These are phyloP conservation scores for Synergus umbraculus DNA, from an alignment of 2,888 invertebrate genomes.

Conservation along the genomic window DNA sequence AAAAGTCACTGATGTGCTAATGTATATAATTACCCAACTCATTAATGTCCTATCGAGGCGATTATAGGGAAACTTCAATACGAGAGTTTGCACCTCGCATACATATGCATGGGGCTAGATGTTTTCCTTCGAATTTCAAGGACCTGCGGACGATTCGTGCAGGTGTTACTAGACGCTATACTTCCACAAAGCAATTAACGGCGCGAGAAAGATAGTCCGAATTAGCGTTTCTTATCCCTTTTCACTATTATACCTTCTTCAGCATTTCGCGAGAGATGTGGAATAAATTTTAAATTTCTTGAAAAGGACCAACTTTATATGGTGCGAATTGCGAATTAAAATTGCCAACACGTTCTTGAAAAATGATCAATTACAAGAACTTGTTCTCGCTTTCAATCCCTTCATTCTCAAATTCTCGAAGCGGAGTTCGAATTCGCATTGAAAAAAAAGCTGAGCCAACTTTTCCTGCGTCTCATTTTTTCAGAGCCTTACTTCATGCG, in stretches of 20 bases:
- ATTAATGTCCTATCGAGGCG: conserved; percentile 42
- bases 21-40: conserved; percentile 44
- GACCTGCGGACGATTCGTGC: not conserved
- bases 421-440: too few relatives aligned
- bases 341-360: conserved; percentile 10
- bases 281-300: not conserved
- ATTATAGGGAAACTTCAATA: conserved; percentile 24
- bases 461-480: too few relatives aligned
- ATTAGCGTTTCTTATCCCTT: conserved; percentile 24
- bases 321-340: not conserved
- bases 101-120: conserved; percentile 30
- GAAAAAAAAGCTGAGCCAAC: too few relatives aligned
- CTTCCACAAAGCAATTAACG: conserved; percentile 20
- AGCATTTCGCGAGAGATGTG: not conserved
- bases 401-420: too few relatives aligned
- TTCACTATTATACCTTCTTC: not conserved
- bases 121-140: not conserved
- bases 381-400: not conserved
- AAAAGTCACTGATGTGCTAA: conserved; percentile 34
- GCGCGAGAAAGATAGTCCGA: conserved; percentile 13
- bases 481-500: too few relatives aligned
- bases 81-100: conserved; percentile 35
- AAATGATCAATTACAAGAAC: conserved; percentile 16
- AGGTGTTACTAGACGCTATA: conserved; percentile 25
- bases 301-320: not conserved